Base-by-base conservation (phyloP, 2,888 invertebrate species). In the Globia sparganii region DNA sequence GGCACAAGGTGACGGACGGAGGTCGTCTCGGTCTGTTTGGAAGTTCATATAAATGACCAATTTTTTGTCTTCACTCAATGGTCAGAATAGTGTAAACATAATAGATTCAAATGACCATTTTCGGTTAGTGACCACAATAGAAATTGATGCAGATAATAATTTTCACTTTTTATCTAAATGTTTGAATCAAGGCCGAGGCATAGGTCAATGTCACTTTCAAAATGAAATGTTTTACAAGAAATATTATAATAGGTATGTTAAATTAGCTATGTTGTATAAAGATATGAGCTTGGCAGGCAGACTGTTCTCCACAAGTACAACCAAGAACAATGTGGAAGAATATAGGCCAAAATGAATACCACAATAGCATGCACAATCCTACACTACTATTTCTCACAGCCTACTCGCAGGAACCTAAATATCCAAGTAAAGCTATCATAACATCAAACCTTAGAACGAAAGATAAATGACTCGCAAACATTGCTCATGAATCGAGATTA, bases 21-120 rank as follows among this genome's bases (percentile, higher is more conserved):
- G 91, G 91, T 91, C 91, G 90, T 91, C 77, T 86, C 90, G 91
- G 89, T 91, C 89, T 89, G 86, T 86, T 91, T 91, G 79, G 80
- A 86, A 88, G 77, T 88, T 88, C 81, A 86, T 85, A 75, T 77
- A 87, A 77, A 85, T 69, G 74, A 76, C 34, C 58, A 49, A 64
- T 66, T 84, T 86, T 87, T 90, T 89, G 86, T 77, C 78, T 78
- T 65, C 76, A 75, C 77, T 72, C 86, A 78, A 81, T 81, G 78
- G 79, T 84, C 80, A 85, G 82, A 88, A 88, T 84, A 81, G 78
- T 82, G 80, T 43, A 61, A 79, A 72, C 72, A n/a, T 81, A 83
- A 80, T 77, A 69, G 75, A 72, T 79, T 66, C 37, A 69, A 78
- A 74, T 84, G 15, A 34, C 58, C 59, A 72, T 70, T 67, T 62